Percentiles rank a stretch among this genome's conserved stretches.
phyloP scores from a whole-genome alignment of 2,888 invertebrate species.

The Monochamus alternatus region DNA sequence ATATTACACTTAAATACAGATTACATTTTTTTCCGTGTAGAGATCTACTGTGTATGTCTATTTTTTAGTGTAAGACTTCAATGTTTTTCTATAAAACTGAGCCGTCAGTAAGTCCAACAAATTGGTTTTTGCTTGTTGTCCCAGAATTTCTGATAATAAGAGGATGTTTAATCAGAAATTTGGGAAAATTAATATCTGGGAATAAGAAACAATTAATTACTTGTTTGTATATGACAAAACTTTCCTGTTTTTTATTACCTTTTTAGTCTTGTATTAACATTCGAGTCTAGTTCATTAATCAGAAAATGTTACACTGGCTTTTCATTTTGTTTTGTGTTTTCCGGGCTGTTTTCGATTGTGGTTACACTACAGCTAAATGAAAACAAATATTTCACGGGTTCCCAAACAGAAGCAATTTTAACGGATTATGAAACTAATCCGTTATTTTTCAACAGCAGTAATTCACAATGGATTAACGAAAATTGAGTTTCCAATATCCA shows the following conservation, averaged over 20 bases:
- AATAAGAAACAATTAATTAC: too few species aligned
- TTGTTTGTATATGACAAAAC: too few species aligned
- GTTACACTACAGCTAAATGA: slow-evolving; percentile 11
- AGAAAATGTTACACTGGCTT: background rate
- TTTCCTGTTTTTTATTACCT: background rate
- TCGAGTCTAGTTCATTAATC: background rate
- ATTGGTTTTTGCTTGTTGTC: too few species aligned
- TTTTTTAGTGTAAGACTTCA: too few species aligned
- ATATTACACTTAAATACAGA: too few species aligned
- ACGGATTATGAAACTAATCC: slow-evolving; percentile 5
- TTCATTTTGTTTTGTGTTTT: background rate
- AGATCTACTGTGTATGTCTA: too few species aligned
- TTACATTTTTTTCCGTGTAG: too few species aligned
- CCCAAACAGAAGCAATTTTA: slow-evolving; percentile 12
- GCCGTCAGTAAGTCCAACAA: too few species aligned
- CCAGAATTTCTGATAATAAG: too few species aligned
- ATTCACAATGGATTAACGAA: slow-evolving; percentile 7
- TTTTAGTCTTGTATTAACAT: background rate
- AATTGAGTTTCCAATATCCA: slow-evolving; percentile 13
- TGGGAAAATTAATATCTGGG: too few species aligned
- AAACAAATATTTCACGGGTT: slow-evolving; percentile 12
- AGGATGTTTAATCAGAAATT: too few species aligned
- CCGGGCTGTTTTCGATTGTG: background rate
- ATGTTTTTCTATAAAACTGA: too few species aligned
- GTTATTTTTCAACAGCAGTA: slow-evolving; percentile 14